Base-by-base conservation (phyloP, 2,113 vertebrate species). In the Psittacara wagleri region DNA sequence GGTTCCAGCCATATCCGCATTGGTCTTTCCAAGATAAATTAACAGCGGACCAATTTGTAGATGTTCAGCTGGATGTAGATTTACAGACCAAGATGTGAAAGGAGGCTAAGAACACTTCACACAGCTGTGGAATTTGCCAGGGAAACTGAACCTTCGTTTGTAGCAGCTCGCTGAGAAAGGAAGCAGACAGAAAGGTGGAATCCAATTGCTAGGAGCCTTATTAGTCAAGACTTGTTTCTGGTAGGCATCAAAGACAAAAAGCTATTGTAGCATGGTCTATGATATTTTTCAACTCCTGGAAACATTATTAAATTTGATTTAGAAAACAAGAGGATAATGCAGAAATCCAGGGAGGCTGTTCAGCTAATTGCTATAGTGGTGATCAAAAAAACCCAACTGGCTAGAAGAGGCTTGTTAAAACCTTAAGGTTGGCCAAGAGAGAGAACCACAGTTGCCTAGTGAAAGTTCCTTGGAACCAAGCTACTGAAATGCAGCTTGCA, bases 1-100 rank as follows among this genome's bases (percentile, higher is more conserved):
- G 46, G 74, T 75, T 92, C 80, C 84, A 92, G 64, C 81, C 92
- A 79, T 83, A 79, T 82, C 57, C 86, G 52, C 77, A 89, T 62
- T 75, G 91, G 74, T 33, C 43, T 73, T 73, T 94, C 91, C 93
- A 92, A 92, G 81, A 91, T 73, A 87, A 95, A 95, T 87, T 83
- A 64, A 44, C 35, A 91, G 66, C 0, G 1, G n/a, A 83, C 89
- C 83, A 83, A 83, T 59, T 44, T 44, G 69, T 64, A 87, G 92
- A 84, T 4, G 6, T 33, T 70, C 90, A 86, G 59, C 67, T 82
- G 80, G 74, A 69, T 77, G 81, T 3, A 17, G 62, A 68, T 79
- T 92, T 91, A 5, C 73, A 48, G 83, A 69, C 55, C 74, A 76
- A 87, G 77, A 85, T 83, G 86, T 79, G 91, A 83, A 91, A 79